These are phyloP conservation scores for Nephrocerus scutellatus DNA, from an alignment of 2,888 invertebrate species.

Conservation along the genomic window DNA sequence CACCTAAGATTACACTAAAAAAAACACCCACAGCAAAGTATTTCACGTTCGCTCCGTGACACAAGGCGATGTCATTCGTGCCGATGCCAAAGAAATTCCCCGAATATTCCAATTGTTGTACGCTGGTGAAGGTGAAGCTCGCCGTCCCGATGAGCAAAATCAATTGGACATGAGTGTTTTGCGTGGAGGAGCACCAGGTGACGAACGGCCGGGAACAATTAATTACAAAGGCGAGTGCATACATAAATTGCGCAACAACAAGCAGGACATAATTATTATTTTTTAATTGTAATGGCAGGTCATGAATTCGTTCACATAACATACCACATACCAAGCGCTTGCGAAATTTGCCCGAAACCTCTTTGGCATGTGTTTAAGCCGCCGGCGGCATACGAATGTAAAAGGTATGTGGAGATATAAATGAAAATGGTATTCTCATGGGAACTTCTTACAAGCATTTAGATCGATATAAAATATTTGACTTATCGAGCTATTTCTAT, in stretches of 20 bases:
- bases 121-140: conserved; percentile 92
- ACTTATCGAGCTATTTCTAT: conserved; percentile 13
- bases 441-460: neutral
- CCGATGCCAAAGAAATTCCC: conserved; percentile 98
- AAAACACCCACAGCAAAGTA: conserved; percentile 74
- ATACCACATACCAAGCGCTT: conserved; percentile 96
- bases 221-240: conserved; percentile 42
- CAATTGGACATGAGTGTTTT: conserved; percentile 53
- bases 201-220: conserved; percentile 46
- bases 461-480: conserved; percentile 4
- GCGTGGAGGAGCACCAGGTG: conserved; percentile 45
- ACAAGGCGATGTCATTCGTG: conserved; percentile 97
- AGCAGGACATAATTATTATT: conserved; percentile 2
- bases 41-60: conserved; percentile 98
- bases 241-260: neutral
- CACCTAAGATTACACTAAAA: no score
- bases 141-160: conserved; percentile 66
- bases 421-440: conserved; percentile 2
- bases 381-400: conserved; percentile 94
- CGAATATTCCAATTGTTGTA: conserved; percentile 96
- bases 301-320: conserved; percentile 95
- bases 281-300: conserved; percentile 52
- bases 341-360: conserved; percentile 95
- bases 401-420: conserved; percentile 51
- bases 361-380: conserved; percentile 98